Percentiles rank a stretch among this genome's conserved stretches.
These are phyloP conservation scores for Platycheirus rosarum DNA, from an alignment of 2,888 invertebrate genomes.

Conservation along the genomic window DNA sequence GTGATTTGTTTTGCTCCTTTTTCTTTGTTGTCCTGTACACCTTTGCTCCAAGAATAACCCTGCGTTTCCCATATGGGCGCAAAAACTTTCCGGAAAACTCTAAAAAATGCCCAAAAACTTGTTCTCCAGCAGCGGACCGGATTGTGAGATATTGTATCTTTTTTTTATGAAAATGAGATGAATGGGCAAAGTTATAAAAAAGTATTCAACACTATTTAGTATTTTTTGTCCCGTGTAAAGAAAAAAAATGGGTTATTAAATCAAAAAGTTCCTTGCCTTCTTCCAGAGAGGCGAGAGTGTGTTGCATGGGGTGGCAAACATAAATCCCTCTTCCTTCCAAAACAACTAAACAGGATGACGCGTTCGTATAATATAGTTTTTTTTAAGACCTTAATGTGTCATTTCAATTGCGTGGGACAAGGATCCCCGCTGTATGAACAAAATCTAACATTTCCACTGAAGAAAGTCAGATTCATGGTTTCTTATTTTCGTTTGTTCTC, in stretches of 20 bases:
- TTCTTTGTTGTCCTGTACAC: conserved; percentile 20
- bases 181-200: conserved; percentile 53
- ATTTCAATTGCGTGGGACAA: not conserved
- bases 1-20: conserved; percentile 47
- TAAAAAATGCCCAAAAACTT: not conserved
- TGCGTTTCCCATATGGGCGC: conserved; percentile 7
- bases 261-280: conserved; percentile 39
- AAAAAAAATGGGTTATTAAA: conserved; percentile 50
- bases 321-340: not conserved
- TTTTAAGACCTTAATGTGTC: conserved; percentile 9
- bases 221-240: not conserved
- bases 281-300: conserved; percentile 14
- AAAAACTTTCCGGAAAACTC: conserved; percentile 33
- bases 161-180: conserved; percentile 47
- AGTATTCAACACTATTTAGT: not conserved
- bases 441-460: conserved; percentile 22
- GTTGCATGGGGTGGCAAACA: conserved; percentile 33
- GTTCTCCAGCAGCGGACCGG: too few species aligned
- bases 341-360: conserved; percentile 15
- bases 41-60: conserved; percentile 7
- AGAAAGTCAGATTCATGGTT: conserved; percentile 10
- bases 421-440: not conserved
- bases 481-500: conserved; percentile 1
- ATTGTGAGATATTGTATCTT: not conserved
- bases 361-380: conserved; percentile 30